A percentile compares a stretch with the other conserved stretches of the same genome.
Evolutionary conservation across 2,113 vertebrate genomes (phyloP).

Genomic region (Thermophis baileyi): DNA sequence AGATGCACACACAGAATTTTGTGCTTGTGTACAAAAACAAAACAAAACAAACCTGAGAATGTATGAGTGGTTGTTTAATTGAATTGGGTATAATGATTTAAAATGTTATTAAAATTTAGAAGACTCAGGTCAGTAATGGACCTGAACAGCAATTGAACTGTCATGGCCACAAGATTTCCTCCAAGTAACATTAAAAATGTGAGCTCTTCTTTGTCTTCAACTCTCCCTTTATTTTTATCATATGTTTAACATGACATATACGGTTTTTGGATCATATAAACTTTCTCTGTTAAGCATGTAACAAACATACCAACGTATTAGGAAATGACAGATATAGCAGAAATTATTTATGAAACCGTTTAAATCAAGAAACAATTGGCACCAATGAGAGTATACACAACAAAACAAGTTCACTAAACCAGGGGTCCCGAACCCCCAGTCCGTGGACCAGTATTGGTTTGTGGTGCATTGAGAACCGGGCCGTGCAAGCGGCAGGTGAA

Average conservation of each 20-base stretch:
- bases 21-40: background rate
- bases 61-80: background rate
- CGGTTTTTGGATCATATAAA: background rate
- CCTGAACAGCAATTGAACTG: background rate
- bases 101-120: background rate
- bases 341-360: slow-evolving; percentile 13
- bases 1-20: background rate
- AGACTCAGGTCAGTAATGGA: background rate
- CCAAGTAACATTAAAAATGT: background rate
- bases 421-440: too few species aligned
- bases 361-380: slow-evolving; percentile 31
- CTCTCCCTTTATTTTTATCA: background rate
- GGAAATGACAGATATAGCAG: slow-evolving; percentile 28
- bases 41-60: background rate
- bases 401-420: slow-evolving; percentile 12
- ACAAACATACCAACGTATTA: slow-evolving; percentile 58
- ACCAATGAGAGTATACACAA: slow-evolving; percentile 26
- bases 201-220: background rate
- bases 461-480: background rate
- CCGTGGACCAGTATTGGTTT: background rate
- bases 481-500: background rate
- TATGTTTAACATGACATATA: background rate
- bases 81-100: background rate
- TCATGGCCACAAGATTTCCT: background rate
- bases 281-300: background rate